phyloP scores from a whole-genome alignment of 64 coral and sea anemone species.

The Montipora sp. region DNA sequence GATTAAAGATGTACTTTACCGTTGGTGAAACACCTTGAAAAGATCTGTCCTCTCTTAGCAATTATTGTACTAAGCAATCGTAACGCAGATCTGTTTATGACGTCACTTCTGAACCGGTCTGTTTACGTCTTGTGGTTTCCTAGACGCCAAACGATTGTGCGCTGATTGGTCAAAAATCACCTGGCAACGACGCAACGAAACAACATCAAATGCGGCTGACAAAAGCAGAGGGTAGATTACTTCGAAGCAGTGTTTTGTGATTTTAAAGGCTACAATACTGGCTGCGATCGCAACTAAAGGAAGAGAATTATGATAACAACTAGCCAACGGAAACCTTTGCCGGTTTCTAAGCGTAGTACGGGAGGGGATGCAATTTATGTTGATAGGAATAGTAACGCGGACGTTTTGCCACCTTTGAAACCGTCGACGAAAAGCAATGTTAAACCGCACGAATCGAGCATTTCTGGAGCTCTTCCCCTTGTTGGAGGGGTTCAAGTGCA shows the following conservation, averaged over 20 bases:
- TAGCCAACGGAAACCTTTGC: constrained; percentile 85
- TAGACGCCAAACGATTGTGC: constrained; percentile 65
- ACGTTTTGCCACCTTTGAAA: constrained; percentile 95
- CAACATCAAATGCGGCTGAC: constrained; percentile 98
- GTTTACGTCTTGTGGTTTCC: constrained; percentile 97
- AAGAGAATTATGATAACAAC: constrained; percentile 87
- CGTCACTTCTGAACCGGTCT: constrained; percentile 61
- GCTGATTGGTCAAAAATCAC: constrained; percentile 97
- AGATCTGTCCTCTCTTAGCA: background rate
- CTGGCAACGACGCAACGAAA: constrained; percentile 92
- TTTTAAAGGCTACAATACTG: constrained; percentile 64
- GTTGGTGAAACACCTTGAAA: background rate
- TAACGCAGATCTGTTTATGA: constrained; percentile 9
- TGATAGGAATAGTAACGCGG: constrained; percentile 84
- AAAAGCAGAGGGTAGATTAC: constrained; percentile 66
- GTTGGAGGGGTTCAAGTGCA: constrained; percentile 92
- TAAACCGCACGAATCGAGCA: constrained; percentile 56
- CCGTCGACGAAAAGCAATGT: constrained; percentile 89
- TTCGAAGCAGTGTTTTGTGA: constrained; percentile 33
- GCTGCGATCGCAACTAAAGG: constrained; percentile 39
- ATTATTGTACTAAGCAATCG: background rate
- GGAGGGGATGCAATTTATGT: constrained; percentile 91
- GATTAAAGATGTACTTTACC: too few species aligned
- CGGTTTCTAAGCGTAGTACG: constrained; percentile 86
- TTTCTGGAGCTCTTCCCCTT: constrained; percentile 73